These are phyloP conservation scores for Muntiacus reevesi DNA, from an alignment of 2,113 vertebrate genomes.

Conservation along the genomic window DNA sequence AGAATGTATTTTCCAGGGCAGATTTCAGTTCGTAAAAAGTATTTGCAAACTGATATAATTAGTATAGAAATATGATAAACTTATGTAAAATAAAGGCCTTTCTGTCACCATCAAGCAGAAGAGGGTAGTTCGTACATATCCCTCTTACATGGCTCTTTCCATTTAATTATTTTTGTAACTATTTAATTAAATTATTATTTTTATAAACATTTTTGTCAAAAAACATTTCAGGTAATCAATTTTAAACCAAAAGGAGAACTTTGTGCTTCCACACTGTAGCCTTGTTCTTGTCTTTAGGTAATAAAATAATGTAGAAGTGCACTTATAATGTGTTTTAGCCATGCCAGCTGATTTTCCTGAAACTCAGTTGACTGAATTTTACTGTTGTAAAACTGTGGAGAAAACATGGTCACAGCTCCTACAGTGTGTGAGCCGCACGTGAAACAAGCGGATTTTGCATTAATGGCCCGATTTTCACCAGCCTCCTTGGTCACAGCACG, in stretches of 20 bases:
- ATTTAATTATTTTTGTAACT: neutral
- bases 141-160: neutral
- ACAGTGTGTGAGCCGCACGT: neutral
- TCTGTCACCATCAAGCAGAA: neutral
- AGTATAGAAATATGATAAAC: neutral
- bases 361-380: slow-evolving; percentile 21
- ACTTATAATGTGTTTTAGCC: neutral
- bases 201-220: slow-evolving; percentile 26
- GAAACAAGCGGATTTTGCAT: neutral
- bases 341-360: neutral
- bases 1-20: neutral
- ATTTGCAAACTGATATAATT: neutral
- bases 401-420: neutral
- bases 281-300: slow-evolving; percentile 28
- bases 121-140: neutral
- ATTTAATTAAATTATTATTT: slow-evolving; percentile 12
- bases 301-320: neutral
- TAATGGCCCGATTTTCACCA: neutral
- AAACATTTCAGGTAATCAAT: slow-evolving; percentile 1
- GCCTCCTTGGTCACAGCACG: neutral
- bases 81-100: neutral
- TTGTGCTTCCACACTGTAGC: neutral
- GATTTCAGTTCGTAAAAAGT: neutral
- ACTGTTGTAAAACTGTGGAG: neutral
- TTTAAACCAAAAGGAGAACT: slow-evolving; percentile 1